These are phyloP conservation scores for Acipenser transmontanus DNA, from an alignment of 2,797 vertebrate species.

Conservation along the genomic window DNA sequence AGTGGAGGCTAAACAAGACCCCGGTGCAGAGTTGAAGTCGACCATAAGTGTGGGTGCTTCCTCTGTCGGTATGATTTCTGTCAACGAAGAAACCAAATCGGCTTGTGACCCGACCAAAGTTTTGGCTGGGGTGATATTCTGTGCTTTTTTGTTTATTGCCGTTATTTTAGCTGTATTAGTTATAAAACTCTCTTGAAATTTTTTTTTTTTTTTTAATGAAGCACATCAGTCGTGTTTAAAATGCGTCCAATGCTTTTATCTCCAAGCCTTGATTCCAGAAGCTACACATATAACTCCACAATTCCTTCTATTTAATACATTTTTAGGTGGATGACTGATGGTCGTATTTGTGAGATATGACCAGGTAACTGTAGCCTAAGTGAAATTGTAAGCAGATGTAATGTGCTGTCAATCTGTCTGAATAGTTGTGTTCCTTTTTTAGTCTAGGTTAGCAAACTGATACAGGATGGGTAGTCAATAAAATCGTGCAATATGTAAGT, in stretches of 20 bases:
- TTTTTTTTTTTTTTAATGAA: not conserved
- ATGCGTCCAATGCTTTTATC: conserved; percentile 14
- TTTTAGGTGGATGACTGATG: conserved; percentile 13
- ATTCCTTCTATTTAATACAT: not conserved
- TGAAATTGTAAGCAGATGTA: no score
- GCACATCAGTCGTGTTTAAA: conserved; percentile 8
- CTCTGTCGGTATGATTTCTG: conserved; percentile 73
- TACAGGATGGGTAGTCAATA: no score
- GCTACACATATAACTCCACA: conserved; percentile 27
- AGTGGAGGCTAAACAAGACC: conserved; percentile 85
- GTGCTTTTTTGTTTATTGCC: conserved; percentile 73
- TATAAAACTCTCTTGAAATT: conserved; percentile 76
- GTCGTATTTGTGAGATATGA: conserved; percentile 34
- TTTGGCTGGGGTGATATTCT: conserved; percentile 76
- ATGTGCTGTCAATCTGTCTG: no score
- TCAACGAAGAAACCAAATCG: conserved; percentile 67
- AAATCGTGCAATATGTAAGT: no score
- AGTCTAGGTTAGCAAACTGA: no score
- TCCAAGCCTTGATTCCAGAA: conserved; percentile 27
- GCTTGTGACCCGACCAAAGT: conserved; percentile 70
- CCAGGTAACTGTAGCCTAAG: conserved; percentile 18
- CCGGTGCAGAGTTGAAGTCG: conserved; percentile 85
- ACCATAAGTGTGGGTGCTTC: conserved; percentile 75
- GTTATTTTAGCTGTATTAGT: conserved; percentile 82
- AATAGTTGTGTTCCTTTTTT: no score